phyloP scores from a whole-genome alignment of 2,113 vertebrate genomes.

The Ochotona princeps region DNA sequence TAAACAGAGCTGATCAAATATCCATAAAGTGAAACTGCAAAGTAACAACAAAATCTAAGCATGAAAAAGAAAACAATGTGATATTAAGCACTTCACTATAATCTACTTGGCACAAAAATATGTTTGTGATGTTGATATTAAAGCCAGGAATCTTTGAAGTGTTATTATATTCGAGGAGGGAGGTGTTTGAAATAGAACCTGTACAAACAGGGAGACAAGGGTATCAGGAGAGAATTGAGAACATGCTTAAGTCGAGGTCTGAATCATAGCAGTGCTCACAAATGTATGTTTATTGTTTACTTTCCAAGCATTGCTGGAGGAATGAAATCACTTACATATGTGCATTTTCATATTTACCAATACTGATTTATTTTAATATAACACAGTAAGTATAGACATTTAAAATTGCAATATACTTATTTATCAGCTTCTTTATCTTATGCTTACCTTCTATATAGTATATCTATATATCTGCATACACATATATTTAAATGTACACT shows the following conservation, averaged over 20 bases:
- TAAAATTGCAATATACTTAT: too few species aligned
- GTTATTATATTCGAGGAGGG: too few species aligned
- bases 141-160: too few species aligned
- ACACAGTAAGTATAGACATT: not conserved
- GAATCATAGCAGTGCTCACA: not conserved
- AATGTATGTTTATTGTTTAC: not conserved
- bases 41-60: not conserved
- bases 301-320: not conserved
- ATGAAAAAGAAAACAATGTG: not conserved
- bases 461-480: not conserved
- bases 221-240: too few species aligned
- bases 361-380: not conserved
- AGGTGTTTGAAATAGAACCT: too few species aligned
- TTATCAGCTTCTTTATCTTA: too few species aligned
- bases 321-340: not conserved
- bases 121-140: too few species aligned
- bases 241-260: not conserved
- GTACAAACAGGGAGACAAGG: too few species aligned
- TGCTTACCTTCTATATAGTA: not conserved
- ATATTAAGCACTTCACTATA: not conserved
- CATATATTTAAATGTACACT: not conserved
- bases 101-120: too few species aligned
- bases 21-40: not conserved
- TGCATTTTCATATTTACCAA: not conserved
- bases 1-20: not conserved